Conservation (phyloP, 2,888 invertebrate genomes). For the Hirtodrosophila alboralis region DNA sequence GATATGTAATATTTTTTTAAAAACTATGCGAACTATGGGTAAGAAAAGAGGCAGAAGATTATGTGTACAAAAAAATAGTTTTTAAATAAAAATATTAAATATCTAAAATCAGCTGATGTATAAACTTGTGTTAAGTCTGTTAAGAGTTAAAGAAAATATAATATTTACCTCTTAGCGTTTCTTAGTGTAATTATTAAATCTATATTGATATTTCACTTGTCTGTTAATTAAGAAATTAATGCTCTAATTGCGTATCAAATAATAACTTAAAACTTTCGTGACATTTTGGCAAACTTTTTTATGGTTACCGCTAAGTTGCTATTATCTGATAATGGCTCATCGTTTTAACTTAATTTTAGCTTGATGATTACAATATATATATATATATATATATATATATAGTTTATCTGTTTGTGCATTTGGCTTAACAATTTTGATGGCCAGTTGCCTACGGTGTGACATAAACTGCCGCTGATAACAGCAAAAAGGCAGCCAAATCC, state of each 20-base stretch:
- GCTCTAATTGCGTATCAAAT: slow-evolving; percentile 2
- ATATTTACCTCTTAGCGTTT: not conserved
- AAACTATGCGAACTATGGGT: not conserved
- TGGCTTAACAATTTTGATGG: slow-evolving; percentile 61
- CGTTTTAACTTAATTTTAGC: slow-evolving; percentile 37
- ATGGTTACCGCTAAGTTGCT: slow-evolving; percentile 24
- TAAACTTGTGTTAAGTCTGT: too few relatives aligned
- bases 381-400: slow-evolving; percentile 42
- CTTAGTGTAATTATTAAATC: not conserved
- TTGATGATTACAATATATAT: slow-evolving; percentile 19
- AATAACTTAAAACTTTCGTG: slow-evolving; percentile 15
- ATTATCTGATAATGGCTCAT: slow-evolving; percentile 48
- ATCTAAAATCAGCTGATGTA: too few relatives aligned
- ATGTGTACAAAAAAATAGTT: too few relatives aligned
- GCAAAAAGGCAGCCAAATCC: slow-evolving; percentile 75
- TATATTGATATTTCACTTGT: slow-evolving; percentile 4
- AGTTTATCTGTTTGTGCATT: slow-evolving; percentile 56
- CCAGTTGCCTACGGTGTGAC: slow-evolving; percentile 59
- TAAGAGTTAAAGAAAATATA: too few relatives aligned
- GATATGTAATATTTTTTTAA: slow-evolving; percentile 1
- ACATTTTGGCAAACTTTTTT: slow-evolving; percentile 21
- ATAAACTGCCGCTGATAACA: slow-evolving; percentile 75
- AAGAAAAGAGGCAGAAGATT: too few relatives aligned
- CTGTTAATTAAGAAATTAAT: not conserved
- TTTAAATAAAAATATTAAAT: too few relatives aligned